Percentiles rank a stretch among this genome's conserved stretches.
Conservation (phyloP, 2,888 invertebrate species). For the Agrochola litura region DNA sequence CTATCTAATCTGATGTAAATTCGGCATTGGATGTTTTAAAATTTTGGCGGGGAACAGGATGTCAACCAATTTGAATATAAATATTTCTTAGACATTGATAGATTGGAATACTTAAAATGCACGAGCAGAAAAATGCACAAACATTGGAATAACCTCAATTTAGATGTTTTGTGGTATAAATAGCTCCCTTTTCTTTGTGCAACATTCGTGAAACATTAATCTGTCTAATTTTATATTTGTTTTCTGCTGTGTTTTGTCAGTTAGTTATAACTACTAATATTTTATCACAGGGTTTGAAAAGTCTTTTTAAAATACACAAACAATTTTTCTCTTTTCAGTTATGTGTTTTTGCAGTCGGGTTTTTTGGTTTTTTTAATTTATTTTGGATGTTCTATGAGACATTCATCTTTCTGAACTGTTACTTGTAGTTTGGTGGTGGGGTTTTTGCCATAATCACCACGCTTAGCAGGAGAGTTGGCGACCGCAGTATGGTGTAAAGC, state of each 20-base stretch:
- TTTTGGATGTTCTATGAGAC: too few relatives aligned
- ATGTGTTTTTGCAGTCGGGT: too few relatives aligned
- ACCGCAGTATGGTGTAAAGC: too few relatives aligned
- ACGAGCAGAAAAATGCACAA: constrained; percentile 16
- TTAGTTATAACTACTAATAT: too few relatives aligned
- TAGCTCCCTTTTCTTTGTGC: neutral
- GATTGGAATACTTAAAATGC: constrained; percentile 15
- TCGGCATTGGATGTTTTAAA: neutral
- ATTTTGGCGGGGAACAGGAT: neutral
- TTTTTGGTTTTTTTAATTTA: too few relatives aligned
- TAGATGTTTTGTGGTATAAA: neutral
- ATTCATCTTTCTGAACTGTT: too few relatives aligned
- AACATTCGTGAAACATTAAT: neutral
- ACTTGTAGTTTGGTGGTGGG: too few relatives aligned
- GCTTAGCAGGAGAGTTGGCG: too few relatives aligned
- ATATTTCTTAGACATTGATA: constrained; percentile 13
- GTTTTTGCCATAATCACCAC: too few relatives aligned
- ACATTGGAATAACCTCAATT: constrained; percentile 20
- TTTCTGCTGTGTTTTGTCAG: neutral
- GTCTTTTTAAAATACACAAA: too few relatives aligned
- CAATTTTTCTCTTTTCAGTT: too few relatives aligned
- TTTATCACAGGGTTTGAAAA: too few relatives aligned
- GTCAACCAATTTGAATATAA: neutral
- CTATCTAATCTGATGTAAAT: constrained; percentile 4
- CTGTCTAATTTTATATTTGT: neutral